Evolutionary conservation across 1,140 invertebrate genomes (phyloP).

Genomic region (Prorops nasuta): DNA sequence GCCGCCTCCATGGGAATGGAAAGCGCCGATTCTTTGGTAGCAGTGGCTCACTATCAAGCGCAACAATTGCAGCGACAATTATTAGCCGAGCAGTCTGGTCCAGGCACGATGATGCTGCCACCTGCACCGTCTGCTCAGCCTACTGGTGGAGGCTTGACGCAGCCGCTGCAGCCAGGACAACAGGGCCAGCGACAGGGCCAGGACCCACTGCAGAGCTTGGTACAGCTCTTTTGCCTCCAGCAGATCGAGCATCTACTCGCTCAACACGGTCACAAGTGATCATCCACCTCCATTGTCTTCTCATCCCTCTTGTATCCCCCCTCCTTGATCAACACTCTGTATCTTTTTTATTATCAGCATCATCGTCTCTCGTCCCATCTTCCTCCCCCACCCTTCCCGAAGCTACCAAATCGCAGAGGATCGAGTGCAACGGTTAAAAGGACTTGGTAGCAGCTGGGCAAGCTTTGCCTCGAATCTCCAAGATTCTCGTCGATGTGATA

Average conservation of each 20-base stretch:
- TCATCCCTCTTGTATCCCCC: neutral
- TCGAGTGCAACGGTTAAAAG: too few relatives aligned
- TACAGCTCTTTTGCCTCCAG: constrained; percentile 46
- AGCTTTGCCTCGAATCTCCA: too few relatives aligned
- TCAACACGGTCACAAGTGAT: constrained; percentile 45
- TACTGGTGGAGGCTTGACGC: constrained; percentile 40
- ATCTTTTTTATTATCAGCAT: neutral
- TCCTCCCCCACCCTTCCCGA: neutral
- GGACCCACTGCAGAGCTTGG: constrained; percentile 50
- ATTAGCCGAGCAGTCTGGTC: constrained; percentile 28
- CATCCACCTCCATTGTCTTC: neutral
- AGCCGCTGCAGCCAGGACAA: constrained; percentile 38
- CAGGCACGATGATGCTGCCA: constrained; percentile 24
- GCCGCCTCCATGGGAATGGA: constrained; percentile 32
- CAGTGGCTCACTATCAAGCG: constrained; percentile 33
- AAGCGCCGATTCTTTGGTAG: constrained; percentile 28
- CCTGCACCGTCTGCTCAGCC: constrained; percentile 29
- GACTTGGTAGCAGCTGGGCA: too few relatives aligned
- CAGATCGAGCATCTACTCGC: constrained; percentile 48
- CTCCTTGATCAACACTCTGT: constrained; percentile 1
- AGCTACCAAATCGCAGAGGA: too few relatives aligned
- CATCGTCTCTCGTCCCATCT: neutral
- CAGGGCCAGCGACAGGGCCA: constrained; percentile 36
- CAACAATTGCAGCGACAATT: constrained; percentile 36
- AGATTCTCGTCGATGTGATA: too few relatives aligned